Evolutionary conservation across 1,140 invertebrate species (phyloP), one percentile per base, ranked within the genome.

Genomic region (Drosophila athabasca): DNA sequence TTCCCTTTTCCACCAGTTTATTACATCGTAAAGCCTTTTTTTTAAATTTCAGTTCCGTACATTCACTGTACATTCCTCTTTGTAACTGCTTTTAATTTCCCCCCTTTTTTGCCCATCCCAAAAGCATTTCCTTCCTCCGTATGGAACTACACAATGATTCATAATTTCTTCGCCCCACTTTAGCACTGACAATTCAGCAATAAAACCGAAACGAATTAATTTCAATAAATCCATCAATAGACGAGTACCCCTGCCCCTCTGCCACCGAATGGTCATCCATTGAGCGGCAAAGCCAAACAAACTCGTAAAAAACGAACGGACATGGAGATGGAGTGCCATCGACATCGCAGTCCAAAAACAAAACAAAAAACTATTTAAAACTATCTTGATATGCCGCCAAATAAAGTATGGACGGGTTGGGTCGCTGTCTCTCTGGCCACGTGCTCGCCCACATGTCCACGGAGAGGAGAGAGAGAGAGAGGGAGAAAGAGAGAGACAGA

Each of bases 151-250:
- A 9, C 0, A 52, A 55, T 84, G 77, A 76, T 57, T 84, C 81
- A 81, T 66, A 54, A 77, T 85, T 52, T 62, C 52, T 49, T 19
- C 43, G 17, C 49, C 46, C 61, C 52, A 73, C 51, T 74, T 55
- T 31, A 31, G 24, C 29, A 29, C 44, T 39, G 39, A 48, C 53
- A 73, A 31, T 65, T 59, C 49, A 39, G 68, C 70, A 76, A 74
- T 81, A 73, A 85, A 83, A 76, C 68, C 78, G 5, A 65, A 48
- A 49, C 54, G 68, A 82, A 88, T 88, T 88, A 82, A 88, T 88
- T 87, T 88, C 78, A 87, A 87, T 87, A 87, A 88, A 87, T 88
- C 75, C 83, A 85, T 85, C 78, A 85, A 78, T 82, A 67, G 45
- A 61, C 3, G 9, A 39, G 35, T 13, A 13, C 11, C 35, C 35